These are phyloP conservation scores for Drosophila tripunctata DNA, from an alignment of 2,888 invertebrate species.

Conservation along the genomic window DNA sequence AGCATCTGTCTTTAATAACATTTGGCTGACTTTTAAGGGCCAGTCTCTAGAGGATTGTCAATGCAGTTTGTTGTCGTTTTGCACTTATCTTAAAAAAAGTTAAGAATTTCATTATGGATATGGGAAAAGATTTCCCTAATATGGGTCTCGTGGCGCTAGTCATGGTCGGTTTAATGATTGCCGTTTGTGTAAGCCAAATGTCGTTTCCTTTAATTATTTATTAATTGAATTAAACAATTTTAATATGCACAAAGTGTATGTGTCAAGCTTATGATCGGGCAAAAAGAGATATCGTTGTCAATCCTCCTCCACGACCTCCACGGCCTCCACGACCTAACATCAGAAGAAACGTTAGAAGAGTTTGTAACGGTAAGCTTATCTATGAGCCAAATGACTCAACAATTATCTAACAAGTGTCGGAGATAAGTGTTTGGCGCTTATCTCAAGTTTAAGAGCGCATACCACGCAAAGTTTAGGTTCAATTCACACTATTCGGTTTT, in stretches of 20 bases:
- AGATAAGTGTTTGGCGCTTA: not conserved
- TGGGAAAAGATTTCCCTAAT: no score
- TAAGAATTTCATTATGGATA: not conserved
- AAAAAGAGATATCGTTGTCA: not conserved
- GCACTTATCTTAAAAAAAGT: not conserved
- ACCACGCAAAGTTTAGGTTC: not conserved
- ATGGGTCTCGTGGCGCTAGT: not conserved
- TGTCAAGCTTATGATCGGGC: not conserved
- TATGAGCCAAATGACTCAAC: not conserved
- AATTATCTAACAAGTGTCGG: not conserved
- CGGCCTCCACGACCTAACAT: not conserved
- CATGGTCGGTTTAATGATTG: not conserved
- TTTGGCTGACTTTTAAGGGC: not conserved
- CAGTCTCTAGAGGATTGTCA: not conserved
- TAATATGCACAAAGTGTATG: not conserved
- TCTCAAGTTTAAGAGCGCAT: not conserved
- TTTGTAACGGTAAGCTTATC: not conserved
- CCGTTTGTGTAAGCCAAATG: not conserved
- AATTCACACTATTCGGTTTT: not conserved
- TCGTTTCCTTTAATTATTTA: not conserved
- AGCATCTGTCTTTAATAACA: not conserved
- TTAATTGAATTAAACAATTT: not conserved
- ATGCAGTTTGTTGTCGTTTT: slow-evolving; percentile 1
- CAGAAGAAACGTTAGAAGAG: not conserved
- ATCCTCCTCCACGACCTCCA: not conserved